Percentiles rank a stretch among this genome's conserved stretches.
These are phyloP conservation scores for Myrmophylax atrothorax DNA, from an alignment of 2,113 vertebrate species.

Conservation along the genomic window DNA sequence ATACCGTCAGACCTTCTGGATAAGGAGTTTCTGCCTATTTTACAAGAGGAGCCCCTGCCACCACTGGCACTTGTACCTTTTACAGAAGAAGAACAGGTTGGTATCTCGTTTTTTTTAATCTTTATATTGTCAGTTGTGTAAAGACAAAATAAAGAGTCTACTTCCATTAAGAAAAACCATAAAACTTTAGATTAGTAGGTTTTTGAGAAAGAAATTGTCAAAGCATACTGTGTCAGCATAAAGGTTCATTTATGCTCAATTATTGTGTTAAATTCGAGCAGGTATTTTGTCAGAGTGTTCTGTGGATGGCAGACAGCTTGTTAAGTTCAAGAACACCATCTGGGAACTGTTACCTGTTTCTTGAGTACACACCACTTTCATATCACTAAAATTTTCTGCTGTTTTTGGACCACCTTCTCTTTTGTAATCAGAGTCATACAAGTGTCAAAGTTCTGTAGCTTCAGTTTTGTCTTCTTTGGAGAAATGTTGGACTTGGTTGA, in stretches of 20 bases:
- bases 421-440: neutral
- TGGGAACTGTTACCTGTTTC: neutral
- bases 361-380: neutral
- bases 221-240: neutral
- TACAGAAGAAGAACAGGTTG: constrained; percentile 98
- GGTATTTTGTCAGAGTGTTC: neutral
- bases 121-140: neutral
- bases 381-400: neutral
- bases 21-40: constrained; percentile 98
- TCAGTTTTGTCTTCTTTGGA: neutral
- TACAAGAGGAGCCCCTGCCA: constrained; percentile 95
- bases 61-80: constrained; percentile 97
- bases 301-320: neutral
- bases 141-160: neutral
- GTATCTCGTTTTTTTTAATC: neutral
- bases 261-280: neutral
- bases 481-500: neutral
- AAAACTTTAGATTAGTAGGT: neutral
- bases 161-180: neutral
- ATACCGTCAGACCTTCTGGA: constrained; percentile 96
- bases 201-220: neutral
- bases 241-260: neutral
- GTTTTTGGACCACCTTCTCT: neutral
- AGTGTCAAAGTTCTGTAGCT: neutral
- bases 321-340: neutral